Base-by-base conservation (phyloP, 1,140 invertebrate species). In the Acyrthosiphon pisum region DNA sequence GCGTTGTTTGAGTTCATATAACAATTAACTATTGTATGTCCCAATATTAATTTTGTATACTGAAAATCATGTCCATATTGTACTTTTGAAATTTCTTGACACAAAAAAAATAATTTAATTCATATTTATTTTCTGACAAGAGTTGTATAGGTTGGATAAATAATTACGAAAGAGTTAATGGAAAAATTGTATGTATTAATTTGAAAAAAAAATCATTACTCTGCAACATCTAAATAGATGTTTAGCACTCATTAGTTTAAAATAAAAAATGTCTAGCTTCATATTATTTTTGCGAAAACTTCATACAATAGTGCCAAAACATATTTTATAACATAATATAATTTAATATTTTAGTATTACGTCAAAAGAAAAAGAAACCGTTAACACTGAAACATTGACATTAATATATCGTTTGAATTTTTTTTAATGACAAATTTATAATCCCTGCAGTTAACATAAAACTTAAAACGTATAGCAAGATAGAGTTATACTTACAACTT, bases 281-380 rank as follows among this genome's bases (percentile, higher is more conserved):
- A 68, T 68, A 68, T 68, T n/a, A 68, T n/a, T 68, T 68, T 76
- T 30, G 60, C 60, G n/a, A 76, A 76, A 76, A 76, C 11, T n/a
- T 53, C 7, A 18, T n/a, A 76, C 30, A 76, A 41, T 41, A 76
- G 60, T 76, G 60, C 60, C 60, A 76, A 76, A 76, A 68, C 11
- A n/a, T 76, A 76, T 76, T 76, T 76, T 76, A n/a, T 76, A 76
- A 76, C n/a, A 76, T n/a, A 76, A 76, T n/a, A 76, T 76, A 76
- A 76, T 76, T 76, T 14, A 76, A 76, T 76, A 76, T 76, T 68
- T 76, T 18, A 76, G n/a, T 76, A 76, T n/a, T n/a, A n/a, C 60
- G 60, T 76, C 60, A 76, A 76, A 76, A 76, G 60, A 76, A 76
- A 76, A 76, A 68, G 11, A 76, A 76, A 76, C 11, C n/a, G 60